Base-by-base conservation (phyloP, 2,797 vertebrate genomes). In the Enteromius argenteus region DNA sequence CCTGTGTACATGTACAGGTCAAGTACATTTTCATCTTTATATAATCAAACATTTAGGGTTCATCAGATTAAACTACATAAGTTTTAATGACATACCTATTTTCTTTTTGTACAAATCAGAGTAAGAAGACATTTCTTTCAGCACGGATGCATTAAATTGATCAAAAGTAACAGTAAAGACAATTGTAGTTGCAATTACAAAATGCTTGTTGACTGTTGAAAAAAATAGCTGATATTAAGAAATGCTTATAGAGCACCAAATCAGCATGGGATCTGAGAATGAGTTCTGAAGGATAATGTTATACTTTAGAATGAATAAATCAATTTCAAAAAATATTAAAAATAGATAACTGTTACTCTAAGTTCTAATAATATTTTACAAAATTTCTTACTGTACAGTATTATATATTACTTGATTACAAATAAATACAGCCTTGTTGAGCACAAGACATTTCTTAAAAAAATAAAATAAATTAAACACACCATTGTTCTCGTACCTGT, bases 401-500 rank as follows among this genome's bases (percentile, higher is more conserved):
- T 37, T 37, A 37, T 37, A 37, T 37, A 37, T 37, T 37, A 37
- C 35, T 37, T 6, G 0, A 37, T 37, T 37, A 37, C 13, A 71
- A 23, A 2, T 46, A 15, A 27, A 27, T 71, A 21, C 39, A 46
- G 23, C 1, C 42, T 71, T 27, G 1, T 1, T 44, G 39, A 69
- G 14, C 23, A 23, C 1, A 15, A 23, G 10, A 3, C 11, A 39
- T 11, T 4, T 11, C 35, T n/a, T 68, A 3, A 23, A 44, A 13
- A 23, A 69, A 35, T 35, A 3, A 35, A 35, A 35, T 35, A 9
- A 37, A 32, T 32, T 32, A 32, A 32, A 32, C 32, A 37, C 2
- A 37, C 2, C 5, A 37, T 37, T 37, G 35, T 37, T 37, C 35
- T 82, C 66, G 46, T 90, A 99, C 98, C 96, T 99, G 98, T 23